These are phyloP conservation scores for Machaerirhynchus nigripectus DNA, from an alignment of 2,113 vertebrate species.

Conservation along the genomic window DNA sequence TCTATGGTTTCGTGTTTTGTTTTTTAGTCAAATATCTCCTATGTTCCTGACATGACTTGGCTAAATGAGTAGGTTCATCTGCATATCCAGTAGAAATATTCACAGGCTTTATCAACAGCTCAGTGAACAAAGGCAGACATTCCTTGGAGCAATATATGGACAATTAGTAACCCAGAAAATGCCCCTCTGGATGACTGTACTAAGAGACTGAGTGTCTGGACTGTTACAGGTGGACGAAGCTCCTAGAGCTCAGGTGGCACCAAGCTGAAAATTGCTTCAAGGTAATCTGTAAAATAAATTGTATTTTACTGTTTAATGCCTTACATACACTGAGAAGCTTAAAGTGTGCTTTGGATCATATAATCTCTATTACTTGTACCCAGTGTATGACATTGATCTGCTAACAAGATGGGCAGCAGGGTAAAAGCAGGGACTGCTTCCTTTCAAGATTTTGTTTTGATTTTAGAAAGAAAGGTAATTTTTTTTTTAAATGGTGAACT, in stretches of 20 bases:
- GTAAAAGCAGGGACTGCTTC: not conserved
- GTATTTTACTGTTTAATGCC: conserved; percentile 30
- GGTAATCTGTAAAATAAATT: conserved; percentile 47
- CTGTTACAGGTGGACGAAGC: not conserved
- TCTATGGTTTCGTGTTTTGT: not conserved
- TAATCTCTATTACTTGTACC: conserved; percentile 35
- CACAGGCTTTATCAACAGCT: not conserved
- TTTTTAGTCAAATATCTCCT: not conserved
- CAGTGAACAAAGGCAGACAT: not conserved
- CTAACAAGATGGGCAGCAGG: not conserved
- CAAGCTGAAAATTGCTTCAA: conserved; percentile 23
- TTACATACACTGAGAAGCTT: not conserved
- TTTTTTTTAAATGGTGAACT: not conserved
- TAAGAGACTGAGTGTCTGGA: not conserved
- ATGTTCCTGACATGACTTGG: not conserved
- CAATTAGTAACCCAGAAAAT: not conserved
- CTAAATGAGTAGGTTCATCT: not conserved
- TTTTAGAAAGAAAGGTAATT: not conserved
- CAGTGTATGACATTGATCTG: conserved; percentile 1
- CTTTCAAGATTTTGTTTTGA: not conserved
- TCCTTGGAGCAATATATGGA: not conserved
- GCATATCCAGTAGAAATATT: not conserved
- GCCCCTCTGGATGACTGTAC: not conserved
- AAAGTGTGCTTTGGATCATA: conserved; percentile 19
- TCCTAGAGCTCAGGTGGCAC: conserved; percentile 39